A percentile compares a stretch with the other conserved stretches of the same genome.
Conservation (phyloP, 2,888 invertebrate genomes). For the Drosophila flavopinicola region DNA sequence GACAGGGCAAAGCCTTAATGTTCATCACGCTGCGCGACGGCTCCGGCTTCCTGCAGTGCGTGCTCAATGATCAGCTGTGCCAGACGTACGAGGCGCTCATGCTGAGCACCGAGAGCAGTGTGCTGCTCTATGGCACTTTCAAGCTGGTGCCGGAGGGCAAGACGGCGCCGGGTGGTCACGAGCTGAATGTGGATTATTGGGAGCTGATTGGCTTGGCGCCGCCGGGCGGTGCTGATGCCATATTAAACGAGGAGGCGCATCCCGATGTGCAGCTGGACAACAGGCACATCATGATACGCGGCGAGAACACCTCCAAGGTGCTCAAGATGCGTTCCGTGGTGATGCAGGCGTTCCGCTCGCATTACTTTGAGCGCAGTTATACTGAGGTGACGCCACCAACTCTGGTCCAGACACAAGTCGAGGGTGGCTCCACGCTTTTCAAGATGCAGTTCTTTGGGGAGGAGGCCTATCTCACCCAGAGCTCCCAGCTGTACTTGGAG, state of each 20-base stretch:
- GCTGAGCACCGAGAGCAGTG: slow-evolving; percentile 95
- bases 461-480: slow-evolving; percentile 97
- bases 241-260: slow-evolving; percentile 97
- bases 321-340: slow-evolving; percentile 94
- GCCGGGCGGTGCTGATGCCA: slow-evolving; percentile 98
- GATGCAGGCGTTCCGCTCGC: slow-evolving; percentile 92
- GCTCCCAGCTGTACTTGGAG: slow-evolving; percentile 98
- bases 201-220: slow-evolving; percentile 95
- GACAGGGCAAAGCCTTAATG: slow-evolving; percentile 96
- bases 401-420: slow-evolving; percentile 99
- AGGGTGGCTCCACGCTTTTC: slow-evolving; percentile 99
- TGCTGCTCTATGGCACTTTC: slow-evolving; percentile 92
- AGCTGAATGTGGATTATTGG: slow-evolving; percentile 97
- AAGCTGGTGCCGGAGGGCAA: slow-evolving; percentile 96
- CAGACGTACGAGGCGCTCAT: slow-evolving; percentile 95
- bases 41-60: slow-evolving; percentile 96
- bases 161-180: slow-evolving; percentile 92
- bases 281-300: slow-evolving; percentile 98
- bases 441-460: slow-evolving; percentile 91
- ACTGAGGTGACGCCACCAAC: slow-evolving; percentile 98
- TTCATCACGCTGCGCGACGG: slow-evolving; percentile 98
- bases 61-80: slow-evolving; percentile 93
- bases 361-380: slow-evolving; percentile 92
- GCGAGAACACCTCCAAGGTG: slow-evolving; percentile 98
- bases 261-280: slow-evolving; percentile 99